Percentiles rank a stretch among this genome's conserved stretches.
Conservation (phyloP, 2,888 invertebrate species). For the Cheilosia grossa region DNA sequence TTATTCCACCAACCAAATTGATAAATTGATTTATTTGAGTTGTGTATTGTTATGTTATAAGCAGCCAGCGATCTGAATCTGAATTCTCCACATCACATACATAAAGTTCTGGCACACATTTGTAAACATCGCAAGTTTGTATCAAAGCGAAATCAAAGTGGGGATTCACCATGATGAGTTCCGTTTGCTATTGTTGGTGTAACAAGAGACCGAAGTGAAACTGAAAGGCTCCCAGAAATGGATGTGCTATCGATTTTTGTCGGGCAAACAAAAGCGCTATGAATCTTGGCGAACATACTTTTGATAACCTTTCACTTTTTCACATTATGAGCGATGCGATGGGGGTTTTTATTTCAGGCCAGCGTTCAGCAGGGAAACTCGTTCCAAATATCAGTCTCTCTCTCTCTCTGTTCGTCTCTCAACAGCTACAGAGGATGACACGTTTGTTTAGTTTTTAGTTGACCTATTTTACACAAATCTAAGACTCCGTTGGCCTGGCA, state of each 20-base stretch:
- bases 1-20: constrained; percentile 45
- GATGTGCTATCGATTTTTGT: constrained; percentile 33
- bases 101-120: constrained; percentile 47
- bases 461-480: constrained; percentile 67
- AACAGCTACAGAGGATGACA: no score
- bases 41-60: constrained; percentile 32
- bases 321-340: neutral
- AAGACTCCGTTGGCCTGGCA: constrained; percentile 40
- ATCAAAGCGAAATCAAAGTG: constrained; percentile 45
- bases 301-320: constrained; percentile 42
- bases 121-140: constrained; percentile 40
- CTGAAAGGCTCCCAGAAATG: constrained; percentile 25
- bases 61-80: constrained; percentile 20
- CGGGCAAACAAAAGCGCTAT: constrained; percentile 29
- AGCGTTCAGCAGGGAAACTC: constrained; percentile 1
- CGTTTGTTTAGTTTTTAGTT: constrained; percentile 55
- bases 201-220: constrained; percentile 15
- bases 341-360: neutral
- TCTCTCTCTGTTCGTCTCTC: neutral
- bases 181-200: constrained; percentile 17
- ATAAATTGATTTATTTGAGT: constrained; percentile 63
- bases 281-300: constrained; percentile 51
- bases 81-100: constrained; percentile 4
- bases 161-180: constrained; percentile 36
- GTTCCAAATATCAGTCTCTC: neutral